These are phyloP conservation scores for Nephrotoma guestfalica DNA, from an alignment of 2,888 invertebrate genomes.

Conservation along the genomic window DNA sequence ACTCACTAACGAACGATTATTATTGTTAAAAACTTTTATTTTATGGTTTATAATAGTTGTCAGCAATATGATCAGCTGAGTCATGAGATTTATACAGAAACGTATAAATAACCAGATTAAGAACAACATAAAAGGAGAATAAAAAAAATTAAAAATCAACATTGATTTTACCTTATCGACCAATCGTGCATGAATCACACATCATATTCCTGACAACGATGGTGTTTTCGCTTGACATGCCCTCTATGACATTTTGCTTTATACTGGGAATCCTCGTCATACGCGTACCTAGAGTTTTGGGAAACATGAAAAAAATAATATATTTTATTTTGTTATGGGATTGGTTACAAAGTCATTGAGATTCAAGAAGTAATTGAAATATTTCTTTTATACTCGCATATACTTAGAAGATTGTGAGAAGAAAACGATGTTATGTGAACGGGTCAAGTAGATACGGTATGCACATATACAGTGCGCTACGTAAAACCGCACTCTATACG, in stretches of 20 bases:
- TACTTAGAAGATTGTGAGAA: neutral
- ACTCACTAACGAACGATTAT: neutral
- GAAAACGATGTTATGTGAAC: neutral
- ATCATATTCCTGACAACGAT: neutral
- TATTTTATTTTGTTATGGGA: neutral
- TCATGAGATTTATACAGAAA: neutral
- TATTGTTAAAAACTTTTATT: neutral
- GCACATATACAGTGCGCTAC: neutral
- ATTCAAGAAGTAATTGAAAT: neutral
- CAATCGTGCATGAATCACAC: neutral
- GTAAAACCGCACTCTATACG: neutral
- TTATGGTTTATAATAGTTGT: neutral
- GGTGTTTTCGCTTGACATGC: neutral
- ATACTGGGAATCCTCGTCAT: neutral
- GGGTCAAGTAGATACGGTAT: neutral
- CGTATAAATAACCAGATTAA: neutral
- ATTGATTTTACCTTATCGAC: neutral
- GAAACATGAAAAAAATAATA: neutral
- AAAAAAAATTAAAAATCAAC: neutral
- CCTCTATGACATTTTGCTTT: neutral
- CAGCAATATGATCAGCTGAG: neutral
- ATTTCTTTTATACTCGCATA: neutral
- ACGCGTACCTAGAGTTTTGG: neutral
- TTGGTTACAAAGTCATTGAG: neutral
- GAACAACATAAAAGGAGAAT: neutral